Conservation (phyloP, 2,113 vertebrate genomes). For the Nothobranchius kuhntae region DNA sequence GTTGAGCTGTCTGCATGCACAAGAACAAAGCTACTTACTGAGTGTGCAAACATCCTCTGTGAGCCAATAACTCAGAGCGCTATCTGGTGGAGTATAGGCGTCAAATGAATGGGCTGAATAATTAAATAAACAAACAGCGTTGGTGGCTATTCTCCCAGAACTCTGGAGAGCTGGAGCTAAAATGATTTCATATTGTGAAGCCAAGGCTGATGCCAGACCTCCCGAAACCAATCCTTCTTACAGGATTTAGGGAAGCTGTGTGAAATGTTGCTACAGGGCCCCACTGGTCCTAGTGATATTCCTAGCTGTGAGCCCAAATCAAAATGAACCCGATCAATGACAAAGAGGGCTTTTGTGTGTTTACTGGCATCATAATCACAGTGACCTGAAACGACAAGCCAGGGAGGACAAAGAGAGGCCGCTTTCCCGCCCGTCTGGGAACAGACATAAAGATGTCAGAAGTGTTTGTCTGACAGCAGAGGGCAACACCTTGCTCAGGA, state of each 20-base stretch:
- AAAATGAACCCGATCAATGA: constrained; percentile 67
- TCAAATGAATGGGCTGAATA: constrained; percentile 77
- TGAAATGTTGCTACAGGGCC: constrained; percentile 66
- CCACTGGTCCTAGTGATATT: constrained; percentile 50
- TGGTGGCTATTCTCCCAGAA: constrained; percentile 66
- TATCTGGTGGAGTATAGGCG: constrained; percentile 73
- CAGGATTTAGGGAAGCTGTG: constrained; percentile 69
- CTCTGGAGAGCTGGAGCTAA: constrained; percentile 74
- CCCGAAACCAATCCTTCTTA: constrained; percentile 75
- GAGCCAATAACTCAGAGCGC: constrained; percentile 71
- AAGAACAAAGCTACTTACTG: constrained; percentile 78
- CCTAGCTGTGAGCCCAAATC: constrained; percentile 49
- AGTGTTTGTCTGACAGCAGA: constrained; percentile 19
- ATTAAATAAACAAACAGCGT: constrained; percentile 70
- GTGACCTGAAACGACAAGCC: constrained; percentile 56
- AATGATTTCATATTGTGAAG: constrained; percentile 75
- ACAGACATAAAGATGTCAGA: constrained; percentile 57
- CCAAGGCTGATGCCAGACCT: constrained; percentile 69
- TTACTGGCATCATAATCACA: constrained; percentile 63
- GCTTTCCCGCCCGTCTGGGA: constrained; percentile 29
- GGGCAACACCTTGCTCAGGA: background rate
- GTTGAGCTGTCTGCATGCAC: constrained; percentile 71
- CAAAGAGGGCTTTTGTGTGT: constrained; percentile 62
- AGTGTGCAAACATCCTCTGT: constrained; percentile 72
- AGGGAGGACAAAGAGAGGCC: constrained; percentile 48